Percentiles rank a stretch among this genome's conserved stretches.
Evolutionary conservation across 2,113 vertebrate species (phyloP).

Genomic region (Trematomus loennbergii): DNA sequence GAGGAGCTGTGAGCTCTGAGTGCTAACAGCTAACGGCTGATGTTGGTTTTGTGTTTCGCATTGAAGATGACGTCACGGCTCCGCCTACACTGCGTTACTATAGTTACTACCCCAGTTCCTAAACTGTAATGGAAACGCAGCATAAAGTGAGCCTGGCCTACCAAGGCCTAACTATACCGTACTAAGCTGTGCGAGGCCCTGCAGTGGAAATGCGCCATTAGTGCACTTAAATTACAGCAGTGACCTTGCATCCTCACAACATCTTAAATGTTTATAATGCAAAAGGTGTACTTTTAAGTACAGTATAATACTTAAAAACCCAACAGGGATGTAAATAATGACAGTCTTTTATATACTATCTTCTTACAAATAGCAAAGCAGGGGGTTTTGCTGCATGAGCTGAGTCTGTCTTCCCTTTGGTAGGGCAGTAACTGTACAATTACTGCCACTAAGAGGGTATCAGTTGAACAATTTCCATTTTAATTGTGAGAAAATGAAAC

Average conservation of each 20-base stretch:
- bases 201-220: too few relatives aligned
- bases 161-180: too few relatives aligned
- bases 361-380: conserved; percentile 16
- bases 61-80: too few relatives aligned
- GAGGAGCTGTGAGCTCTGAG: too few relatives aligned
- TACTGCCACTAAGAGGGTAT: conserved; percentile 37
- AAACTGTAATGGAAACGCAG: too few relatives aligned
- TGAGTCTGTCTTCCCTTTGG: conserved; percentile 21
- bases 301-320: conserved; percentile 5
- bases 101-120: too few relatives aligned
- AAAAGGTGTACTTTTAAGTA: conserved; percentile 6
- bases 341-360: neutral
- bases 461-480: conserved; percentile 47
- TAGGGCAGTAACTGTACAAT: conserved; percentile 33
- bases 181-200: too few relatives aligned
- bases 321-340: conserved; percentile 1
- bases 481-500: conserved; percentile 58
- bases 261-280: neutral
- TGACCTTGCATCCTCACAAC: neutral
- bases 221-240: neutral
- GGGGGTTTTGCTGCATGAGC: conserved; percentile 15
- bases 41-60: too few relatives aligned
- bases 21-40: too few relatives aligned
- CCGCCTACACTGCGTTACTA: too few relatives aligned
- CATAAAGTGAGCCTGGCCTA: too few relatives aligned